phyloP scores from a whole-genome alignment of 2,797 vertebrate genomes.

The Gymnoscopelus braueri region DNA sequence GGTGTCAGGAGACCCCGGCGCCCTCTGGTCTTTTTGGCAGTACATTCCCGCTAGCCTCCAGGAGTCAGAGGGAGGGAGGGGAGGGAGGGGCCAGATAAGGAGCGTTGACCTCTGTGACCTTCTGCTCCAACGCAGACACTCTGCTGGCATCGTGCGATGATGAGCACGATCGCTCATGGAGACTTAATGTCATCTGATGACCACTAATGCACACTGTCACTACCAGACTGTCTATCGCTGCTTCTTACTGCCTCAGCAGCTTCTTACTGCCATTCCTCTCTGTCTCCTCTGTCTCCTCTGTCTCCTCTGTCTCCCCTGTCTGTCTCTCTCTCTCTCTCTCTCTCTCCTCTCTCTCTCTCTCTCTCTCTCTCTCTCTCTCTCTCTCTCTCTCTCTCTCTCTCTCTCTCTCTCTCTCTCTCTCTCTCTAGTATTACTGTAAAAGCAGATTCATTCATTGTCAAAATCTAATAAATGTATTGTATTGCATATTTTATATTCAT shows the following conservation, averaged over 20 bases:
- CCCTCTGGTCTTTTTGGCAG: no score
- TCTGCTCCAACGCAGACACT: conserved; percentile 17
- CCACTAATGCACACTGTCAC: conserved; percentile 23
- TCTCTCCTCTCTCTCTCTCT: conserved; percentile 19
- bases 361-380: conserved; percentile 40
- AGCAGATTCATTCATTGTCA: no score
- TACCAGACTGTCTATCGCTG: conserved; percentile 28
- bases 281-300: not conserved
- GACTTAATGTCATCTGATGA: conserved; percentile 27
- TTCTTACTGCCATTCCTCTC: conserved; percentile 4
- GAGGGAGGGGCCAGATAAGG: conserved; percentile 22
- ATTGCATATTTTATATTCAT: no score
- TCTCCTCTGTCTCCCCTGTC: conserved; percentile 16
- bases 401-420: no score
- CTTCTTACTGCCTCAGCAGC: conserved; percentile 2
- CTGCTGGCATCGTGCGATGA: not conserved
- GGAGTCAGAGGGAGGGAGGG: conserved; percentile 23
- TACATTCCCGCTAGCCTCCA: no score
- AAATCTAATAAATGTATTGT: no score
- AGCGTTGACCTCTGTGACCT: conserved; percentile 16
- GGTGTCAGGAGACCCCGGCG: no score
- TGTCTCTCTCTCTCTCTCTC: conserved; percentile 21
- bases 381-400: no score
- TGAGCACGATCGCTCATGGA: conserved; percentile 24
- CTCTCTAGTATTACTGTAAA: no score